A percentile compares a stretch with the other conserved stretches of the same genome.
Evolutionary conservation across 92 coral and sea anemone genomes (phyloP).

Genomic region (Parazoanthus darwini): DNA sequence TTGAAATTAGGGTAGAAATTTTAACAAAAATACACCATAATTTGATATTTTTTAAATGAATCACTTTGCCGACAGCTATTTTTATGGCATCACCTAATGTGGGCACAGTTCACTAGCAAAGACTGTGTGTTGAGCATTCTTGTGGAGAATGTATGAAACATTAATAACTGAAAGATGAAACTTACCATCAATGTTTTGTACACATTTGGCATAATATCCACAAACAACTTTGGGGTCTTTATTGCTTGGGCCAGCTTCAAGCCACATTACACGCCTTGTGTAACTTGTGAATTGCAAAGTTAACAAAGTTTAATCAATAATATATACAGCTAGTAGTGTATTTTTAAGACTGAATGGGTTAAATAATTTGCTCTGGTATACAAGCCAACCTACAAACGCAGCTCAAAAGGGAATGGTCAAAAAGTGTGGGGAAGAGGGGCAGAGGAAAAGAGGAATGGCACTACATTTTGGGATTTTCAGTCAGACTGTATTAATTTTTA

Average conservation of each 20-base stretch:
- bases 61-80: background rate
- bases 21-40: too few relatives aligned
- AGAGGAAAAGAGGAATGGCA: too few relatives aligned
- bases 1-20: too few relatives aligned
- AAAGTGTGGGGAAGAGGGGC: too few relatives aligned
- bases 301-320: background rate
- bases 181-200: conserved; percentile 23
- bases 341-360: background rate
- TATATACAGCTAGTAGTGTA: background rate
- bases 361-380: conserved; percentile 8
- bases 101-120: too few relatives aligned
- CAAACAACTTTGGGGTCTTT: conserved; percentile 48
- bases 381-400: background rate
- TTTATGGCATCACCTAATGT: background rate
- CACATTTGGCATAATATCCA: conserved; percentile 42
- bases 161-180: background rate
- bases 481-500: too few relatives aligned
- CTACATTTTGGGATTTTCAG: too few relatives aligned
- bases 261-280: conserved; percentile 54
- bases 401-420: too few relatives aligned
- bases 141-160: background rate
- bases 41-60: background rate
- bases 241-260: conserved; percentile 55
- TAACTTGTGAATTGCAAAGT: conserved; percentile 25
- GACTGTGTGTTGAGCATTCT: background rate